These are phyloP conservation scores for Acanthosepion esculentum DNA, from an alignment of 2,888 invertebrate species.

Conservation along the genomic window DNA sequence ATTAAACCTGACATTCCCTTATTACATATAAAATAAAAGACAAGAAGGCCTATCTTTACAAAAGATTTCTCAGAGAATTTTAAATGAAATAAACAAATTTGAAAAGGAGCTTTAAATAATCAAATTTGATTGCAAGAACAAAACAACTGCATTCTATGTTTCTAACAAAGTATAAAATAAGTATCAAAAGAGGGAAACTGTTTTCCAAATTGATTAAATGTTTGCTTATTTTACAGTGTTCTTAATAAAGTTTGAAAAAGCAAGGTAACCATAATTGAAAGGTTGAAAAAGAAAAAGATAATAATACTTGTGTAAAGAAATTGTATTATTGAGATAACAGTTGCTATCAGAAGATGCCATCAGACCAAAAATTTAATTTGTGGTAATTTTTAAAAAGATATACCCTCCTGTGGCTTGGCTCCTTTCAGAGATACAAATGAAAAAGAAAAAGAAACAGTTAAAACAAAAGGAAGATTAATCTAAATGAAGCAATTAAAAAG, in stretches of 20 bases:
- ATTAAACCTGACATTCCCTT: not conserved
- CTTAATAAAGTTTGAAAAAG: not conserved
- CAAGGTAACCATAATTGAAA: not conserved
- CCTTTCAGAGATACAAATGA: not conserved
- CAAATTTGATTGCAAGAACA: not conserved
- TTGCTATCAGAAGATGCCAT: conserved; percentile 33
- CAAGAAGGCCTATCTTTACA: not conserved
- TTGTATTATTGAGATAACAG: not conserved
- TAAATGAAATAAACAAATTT: not conserved
- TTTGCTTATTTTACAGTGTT: not conserved
- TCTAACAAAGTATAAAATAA: not conserved
- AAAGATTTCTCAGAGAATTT: not conserved
- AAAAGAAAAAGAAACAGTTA: not conserved
- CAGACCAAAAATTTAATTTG: conserved; percentile 16
- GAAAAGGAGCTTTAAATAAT: not conserved
- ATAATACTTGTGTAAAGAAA: not conserved
- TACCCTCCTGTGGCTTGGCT: not conserved
- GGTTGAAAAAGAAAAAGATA: not conserved
- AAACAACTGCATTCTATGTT: not conserved
- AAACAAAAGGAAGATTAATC: conserved; percentile 16
- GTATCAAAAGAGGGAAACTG: not conserved
- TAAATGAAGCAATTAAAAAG: not conserved
- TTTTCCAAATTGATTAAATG: not conserved
- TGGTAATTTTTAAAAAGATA: not conserved
- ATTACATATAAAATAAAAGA: not conserved